phyloP scores from a whole-genome alignment of 1,140 invertebrate species.

The Drosophila azteca region DNA sequence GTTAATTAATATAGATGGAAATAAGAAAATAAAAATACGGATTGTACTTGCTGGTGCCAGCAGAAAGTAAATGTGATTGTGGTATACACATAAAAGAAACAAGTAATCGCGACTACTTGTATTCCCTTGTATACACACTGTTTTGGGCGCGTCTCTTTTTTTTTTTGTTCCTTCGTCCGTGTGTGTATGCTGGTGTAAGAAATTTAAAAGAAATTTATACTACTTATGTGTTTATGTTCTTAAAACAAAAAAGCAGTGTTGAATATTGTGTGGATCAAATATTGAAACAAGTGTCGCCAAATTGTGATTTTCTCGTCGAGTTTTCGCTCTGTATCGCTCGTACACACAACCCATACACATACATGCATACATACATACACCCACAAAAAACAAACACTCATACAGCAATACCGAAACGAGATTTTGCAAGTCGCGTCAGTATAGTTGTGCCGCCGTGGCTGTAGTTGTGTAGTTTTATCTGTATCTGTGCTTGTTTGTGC shows the following conservation, averaged over 20 bases:
- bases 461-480: constrained; percentile 7
- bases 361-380: neutral
- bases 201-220: constrained; percentile 1
- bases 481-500: constrained; percentile 34
- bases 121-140: constrained; percentile 29
- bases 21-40: constrained; percentile 13
- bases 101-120: neutral
- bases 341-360: constrained; percentile 20
- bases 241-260: constrained; percentile 29
- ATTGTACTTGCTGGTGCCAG: neutral
- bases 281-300: constrained; percentile 64
- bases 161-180: constrained; percentile 41
- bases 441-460: neutral
- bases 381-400: constrained; percentile 21
- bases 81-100: neutral
- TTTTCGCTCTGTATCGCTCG: constrained; percentile 53
- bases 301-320: constrained; percentile 49
- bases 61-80: neutral
- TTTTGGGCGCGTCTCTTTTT: constrained; percentile 54
- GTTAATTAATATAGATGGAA: constrained; percentile 53
- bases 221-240: constrained; percentile 28
- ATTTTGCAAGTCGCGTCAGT: constrained; percentile 61
- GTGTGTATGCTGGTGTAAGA: constrained; percentile 17
- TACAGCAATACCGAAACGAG: constrained; percentile 53
- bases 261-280: constrained; percentile 38